Conservation (phyloP, 2,797 vertebrate genomes). For the Menidia menidia region DNA sequence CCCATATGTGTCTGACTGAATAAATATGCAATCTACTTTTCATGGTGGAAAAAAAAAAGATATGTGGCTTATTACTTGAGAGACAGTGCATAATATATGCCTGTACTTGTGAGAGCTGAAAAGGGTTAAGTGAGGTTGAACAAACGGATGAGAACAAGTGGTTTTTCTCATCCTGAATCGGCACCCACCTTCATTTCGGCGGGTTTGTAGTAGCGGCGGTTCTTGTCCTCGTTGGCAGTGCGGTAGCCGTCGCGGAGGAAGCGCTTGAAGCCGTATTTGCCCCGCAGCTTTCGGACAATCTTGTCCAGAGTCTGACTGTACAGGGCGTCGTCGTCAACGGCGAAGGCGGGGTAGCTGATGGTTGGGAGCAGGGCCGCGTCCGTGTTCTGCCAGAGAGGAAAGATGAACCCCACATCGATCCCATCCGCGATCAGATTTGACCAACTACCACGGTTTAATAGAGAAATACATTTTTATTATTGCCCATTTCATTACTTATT, state of each 20-base stretch:
- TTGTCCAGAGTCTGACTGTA: slow-evolving; percentile 95
- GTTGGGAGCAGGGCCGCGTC: slow-evolving; percentile 95
- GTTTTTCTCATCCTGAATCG: background rate
- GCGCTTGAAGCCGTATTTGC: slow-evolving; percentile 95
- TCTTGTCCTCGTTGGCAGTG: slow-evolving; percentile 91
- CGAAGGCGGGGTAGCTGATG: slow-evolving; percentile 97
- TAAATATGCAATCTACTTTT: too few relatives aligned
- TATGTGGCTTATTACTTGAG: too few relatives aligned
- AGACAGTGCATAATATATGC: too few relatives aligned
- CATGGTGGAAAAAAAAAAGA: too few relatives aligned
- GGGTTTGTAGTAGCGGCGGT: slow-evolving; percentile 92
- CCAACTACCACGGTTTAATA: too few relatives aligned
- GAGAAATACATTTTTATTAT: background rate
- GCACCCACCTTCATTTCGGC: slow-evolving; percentile 95
- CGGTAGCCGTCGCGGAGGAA: slow-evolving; percentile 95
- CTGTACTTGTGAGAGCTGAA: too few relatives aligned
- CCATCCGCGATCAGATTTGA: too few relatives aligned
- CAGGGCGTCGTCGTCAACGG: slow-evolving; percentile 94
- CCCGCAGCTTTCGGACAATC: slow-evolving; percentile 92
- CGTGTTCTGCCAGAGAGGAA: slow-evolving; percentile 86
- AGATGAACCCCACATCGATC: background rate
- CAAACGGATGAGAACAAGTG: background rate
- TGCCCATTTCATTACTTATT: too few relatives aligned
- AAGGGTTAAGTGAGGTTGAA: background rate
- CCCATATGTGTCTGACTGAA: background rate